phyloP scores from a whole-genome alignment of 2,888 invertebrate species.

The Silvanus unidentatus region DNA sequence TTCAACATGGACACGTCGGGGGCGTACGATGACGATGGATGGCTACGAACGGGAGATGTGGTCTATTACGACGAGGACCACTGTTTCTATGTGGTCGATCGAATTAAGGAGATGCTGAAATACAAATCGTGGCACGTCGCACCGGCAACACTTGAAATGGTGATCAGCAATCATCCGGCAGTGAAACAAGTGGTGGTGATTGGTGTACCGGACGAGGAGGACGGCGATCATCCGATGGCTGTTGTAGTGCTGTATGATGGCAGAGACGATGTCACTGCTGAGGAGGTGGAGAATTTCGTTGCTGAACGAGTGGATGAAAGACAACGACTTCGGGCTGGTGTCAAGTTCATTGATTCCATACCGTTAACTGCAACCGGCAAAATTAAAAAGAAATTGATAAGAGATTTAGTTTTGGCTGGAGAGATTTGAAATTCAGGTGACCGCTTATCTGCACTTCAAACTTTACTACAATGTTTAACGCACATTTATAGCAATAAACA shows the following conservation, averaged over 20 bases:
- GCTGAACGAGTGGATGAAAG: conserved; percentile 32
- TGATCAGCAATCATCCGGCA: conserved; percentile 33
- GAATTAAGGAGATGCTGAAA: conserved; percentile 51
- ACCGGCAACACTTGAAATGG: conserved; percentile 32
- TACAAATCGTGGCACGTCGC: conserved; percentile 49
- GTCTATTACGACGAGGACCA: conserved; percentile 49
- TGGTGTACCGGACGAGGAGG: conserved; percentile 33
- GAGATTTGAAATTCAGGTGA: conserved; percentile 15
- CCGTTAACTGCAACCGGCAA: conserved; percentile 38
- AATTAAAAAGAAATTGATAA: conserved; percentile 26
- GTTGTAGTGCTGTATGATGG: conserved; percentile 26
- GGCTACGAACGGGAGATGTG: conserved; percentile 51
- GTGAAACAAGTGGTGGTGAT: conserved; percentile 32
- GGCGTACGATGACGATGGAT: conserved; percentile 44
- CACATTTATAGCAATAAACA: no score
- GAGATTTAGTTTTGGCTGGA: conserved; percentile 18
- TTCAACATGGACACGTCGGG: conserved; percentile 46
- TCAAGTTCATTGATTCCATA: conserved; percentile 32
- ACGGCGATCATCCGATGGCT: conserved; percentile 36
- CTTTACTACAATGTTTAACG: no score
- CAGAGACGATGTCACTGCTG: conserved; percentile 19
- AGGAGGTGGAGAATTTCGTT: conserved; percentile 32
- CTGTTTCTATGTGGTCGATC: conserved; percentile 48
- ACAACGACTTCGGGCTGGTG: conserved; percentile 34
- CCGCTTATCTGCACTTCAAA: not conserved